phyloP scores from a whole-genome alignment of 2,888 invertebrate species.

The Urechis unicinctus region DNA sequence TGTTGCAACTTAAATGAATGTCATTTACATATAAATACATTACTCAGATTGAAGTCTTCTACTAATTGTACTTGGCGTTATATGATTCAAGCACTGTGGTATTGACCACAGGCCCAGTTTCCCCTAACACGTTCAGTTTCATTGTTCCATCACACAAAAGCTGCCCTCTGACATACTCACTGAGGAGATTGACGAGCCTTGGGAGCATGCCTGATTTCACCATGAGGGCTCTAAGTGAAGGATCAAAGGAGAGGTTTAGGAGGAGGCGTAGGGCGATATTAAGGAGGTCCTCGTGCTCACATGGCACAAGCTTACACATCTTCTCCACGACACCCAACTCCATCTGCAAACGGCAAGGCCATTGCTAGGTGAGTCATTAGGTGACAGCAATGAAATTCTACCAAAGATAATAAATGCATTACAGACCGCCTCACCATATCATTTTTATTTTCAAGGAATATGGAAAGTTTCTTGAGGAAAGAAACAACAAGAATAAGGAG shows the following conservation, averaged over 20 bases:
- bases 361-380: too few species aligned
- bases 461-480: conserved; percentile 89
- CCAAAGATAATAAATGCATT: too few species aligned
- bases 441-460: conserved; percentile 90
- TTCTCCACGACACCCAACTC: conserved; percentile 54
- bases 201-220: conserved; percentile 81
- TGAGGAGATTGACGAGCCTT: conserved; percentile 79
- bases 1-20: too few species aligned
- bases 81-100: too few species aligned
- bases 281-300: conserved; percentile 63
- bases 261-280: conserved; percentile 80
- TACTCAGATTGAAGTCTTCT: neutral
- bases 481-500: conserved; percentile 82
- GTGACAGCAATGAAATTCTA: too few species aligned
- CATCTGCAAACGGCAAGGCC: too few species aligned
- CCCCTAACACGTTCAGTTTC: too few species aligned
- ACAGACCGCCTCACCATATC: conserved; percentile 65
- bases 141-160: too few species aligned
- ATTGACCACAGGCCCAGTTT: too few species aligned
- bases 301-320: conserved; percentile 68
- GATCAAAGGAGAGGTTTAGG: conserved; percentile 93
- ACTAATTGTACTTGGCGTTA: too few species aligned
- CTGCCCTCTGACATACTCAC: too few species aligned
- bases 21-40: too few species aligned
- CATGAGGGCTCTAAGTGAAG: conserved; percentile 78